These are phyloP conservation scores for Aphelenchoides bicaudatus DNA, from an alignment of 2,888 invertebrate genomes.

Conservation along the genomic window DNA sequence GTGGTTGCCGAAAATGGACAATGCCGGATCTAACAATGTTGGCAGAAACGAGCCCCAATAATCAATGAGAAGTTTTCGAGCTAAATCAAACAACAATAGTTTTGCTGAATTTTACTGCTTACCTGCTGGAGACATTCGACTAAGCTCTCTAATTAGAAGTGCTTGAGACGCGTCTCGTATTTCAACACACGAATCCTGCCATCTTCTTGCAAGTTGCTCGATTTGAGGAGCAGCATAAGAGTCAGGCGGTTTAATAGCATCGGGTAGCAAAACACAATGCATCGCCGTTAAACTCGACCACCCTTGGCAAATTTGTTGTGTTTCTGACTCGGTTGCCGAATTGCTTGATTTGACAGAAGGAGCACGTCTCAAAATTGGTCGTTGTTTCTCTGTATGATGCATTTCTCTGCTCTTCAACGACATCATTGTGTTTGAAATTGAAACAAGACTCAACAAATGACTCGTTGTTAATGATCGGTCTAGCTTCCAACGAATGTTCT, in stretches of 20 bases:
- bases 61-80: slow-evolving; percentile 83
- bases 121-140: slow-evolving; percentile 81
- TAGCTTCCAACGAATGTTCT: slow-evolving; percentile 80
- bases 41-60: slow-evolving; percentile 94
- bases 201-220: slow-evolving; percentile 87
- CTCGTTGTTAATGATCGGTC: slow-evolving; percentile 90
- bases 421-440: slow-evolving; percentile 92
- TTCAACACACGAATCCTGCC: slow-evolving; percentile 98
- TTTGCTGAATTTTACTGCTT: slow-evolving; percentile 7
- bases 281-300: slow-evolving; percentile 93
- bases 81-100: slow-evolving; percentile 23
- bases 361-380: slow-evolving; percentile 24
- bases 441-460: slow-evolving; percentile 87
- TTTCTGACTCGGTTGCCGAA: slow-evolving; percentile 34
- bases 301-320: slow-evolving; percentile 51
- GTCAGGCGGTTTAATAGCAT: slow-evolving; percentile 74
- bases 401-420: slow-evolving; percentile 94
- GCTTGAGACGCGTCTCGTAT: slow-evolving; percentile 92
- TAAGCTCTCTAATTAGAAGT: slow-evolving; percentile 83
- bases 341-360: slow-evolving; percentile 36
- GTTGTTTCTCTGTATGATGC: slow-evolving; percentile 62
- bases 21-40: slow-evolving; percentile 65
- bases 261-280: slow-evolving; percentile 90
- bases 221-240: slow-evolving; percentile 90
- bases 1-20: slow-evolving; percentile 61